phyloP scores from a whole-genome alignment of 2,888 invertebrate species.

The Drosophila paranaensis region DNA sequence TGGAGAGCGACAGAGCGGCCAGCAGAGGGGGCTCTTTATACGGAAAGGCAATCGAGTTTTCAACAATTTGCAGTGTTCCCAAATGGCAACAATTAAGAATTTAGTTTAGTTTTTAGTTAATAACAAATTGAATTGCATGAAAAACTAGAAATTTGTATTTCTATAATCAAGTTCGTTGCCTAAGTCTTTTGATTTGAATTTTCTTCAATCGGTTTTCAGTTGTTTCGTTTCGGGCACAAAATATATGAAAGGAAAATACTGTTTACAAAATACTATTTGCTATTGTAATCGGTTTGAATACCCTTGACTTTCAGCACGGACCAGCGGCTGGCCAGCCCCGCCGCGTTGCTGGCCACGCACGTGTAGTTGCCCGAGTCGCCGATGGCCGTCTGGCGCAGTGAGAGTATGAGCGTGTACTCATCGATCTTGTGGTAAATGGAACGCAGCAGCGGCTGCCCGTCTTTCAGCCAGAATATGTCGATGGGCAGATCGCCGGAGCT shows the following conservation, averaged over 20 bases:
- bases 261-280: constrained; percentile 17
- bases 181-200: constrained; percentile 25
- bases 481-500: constrained; percentile 92
- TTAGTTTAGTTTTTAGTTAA: neutral
- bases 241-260: constrained; percentile 6
- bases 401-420: constrained; percentile 85
- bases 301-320: constrained; percentile 87
- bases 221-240: constrained; percentile 9
- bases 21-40: constrained; percentile 79
- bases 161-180: constrained; percentile 31
- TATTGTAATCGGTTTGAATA: constrained; percentile 61
- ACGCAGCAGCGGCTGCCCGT: constrained; percentile 83
- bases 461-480: constrained; percentile 88
- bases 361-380: constrained; percentile 86
- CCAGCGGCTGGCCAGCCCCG: constrained; percentile 86
- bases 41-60: neutral
- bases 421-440: constrained; percentile 85
- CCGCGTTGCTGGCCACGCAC: constrained; percentile 87
- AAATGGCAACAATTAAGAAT: neutral
- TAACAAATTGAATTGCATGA: neutral
- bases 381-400: constrained; percentile 85
- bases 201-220: neutral
- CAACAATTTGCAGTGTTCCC: neutral
- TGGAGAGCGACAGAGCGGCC: constrained; percentile 81
- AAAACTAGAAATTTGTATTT: neutral